These are phyloP conservation scores for Graptemys geographica DNA, from an alignment of 2,797 vertebrate species.

Conservation along the genomic window DNA sequence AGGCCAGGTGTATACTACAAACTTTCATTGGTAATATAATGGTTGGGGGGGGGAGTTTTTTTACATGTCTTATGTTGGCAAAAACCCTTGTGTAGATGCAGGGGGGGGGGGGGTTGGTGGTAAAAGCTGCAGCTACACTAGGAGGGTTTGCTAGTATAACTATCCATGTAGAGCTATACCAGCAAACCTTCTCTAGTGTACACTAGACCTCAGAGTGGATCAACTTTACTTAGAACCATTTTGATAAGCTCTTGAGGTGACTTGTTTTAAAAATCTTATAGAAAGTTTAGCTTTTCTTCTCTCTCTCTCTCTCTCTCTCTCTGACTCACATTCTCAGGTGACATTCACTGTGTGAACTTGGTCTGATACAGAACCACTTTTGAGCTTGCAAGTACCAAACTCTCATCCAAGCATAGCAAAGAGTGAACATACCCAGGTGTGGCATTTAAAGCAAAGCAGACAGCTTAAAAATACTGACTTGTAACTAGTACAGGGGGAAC, in stretches of 20 bases:
- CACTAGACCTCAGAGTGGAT: not conserved
- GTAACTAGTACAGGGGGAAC: not conserved
- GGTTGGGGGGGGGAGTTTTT: not conserved
- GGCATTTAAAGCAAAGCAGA: not conserved
- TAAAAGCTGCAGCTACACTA: not conserved
- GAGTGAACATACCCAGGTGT: not conserved
- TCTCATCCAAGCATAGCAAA: not conserved
- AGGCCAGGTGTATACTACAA: not conserved
- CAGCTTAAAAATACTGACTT: conserved; percentile 33
- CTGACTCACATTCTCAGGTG: not conserved
- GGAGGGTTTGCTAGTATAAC: not conserved
- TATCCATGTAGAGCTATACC: not conserved
- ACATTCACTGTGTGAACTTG: not conserved
- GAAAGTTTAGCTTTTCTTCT: conserved; percentile 6
- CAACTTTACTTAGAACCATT: not conserved
- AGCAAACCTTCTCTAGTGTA: not conserved
- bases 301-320: not conserved
- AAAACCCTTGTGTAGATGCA: not conserved
- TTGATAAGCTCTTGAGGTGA: not conserved
- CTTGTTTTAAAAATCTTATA: not conserved
- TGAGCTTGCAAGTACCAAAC: not conserved
- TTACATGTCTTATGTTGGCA: not conserved
- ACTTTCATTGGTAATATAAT: not conserved
- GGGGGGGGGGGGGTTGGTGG: not conserved
- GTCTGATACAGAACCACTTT: not conserved